Evolutionary conservation across 2,888 invertebrate species (phyloP).

Genomic region (Isoperla grammatica): DNA sequence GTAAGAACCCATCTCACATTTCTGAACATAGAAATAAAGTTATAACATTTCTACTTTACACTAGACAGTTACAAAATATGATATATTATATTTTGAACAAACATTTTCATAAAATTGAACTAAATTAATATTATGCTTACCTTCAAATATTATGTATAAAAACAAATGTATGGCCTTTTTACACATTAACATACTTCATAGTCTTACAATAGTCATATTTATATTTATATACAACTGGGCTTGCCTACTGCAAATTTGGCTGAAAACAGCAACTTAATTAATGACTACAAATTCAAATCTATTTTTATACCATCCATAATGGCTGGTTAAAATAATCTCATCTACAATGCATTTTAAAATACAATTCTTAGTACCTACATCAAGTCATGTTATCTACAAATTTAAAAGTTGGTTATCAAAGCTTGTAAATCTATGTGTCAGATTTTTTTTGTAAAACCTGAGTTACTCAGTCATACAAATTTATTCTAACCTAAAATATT

Average conservation of each 20-base stretch:
- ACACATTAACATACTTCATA: too few relatives aligned
- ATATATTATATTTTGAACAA: too few relatives aligned
- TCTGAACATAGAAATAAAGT: too few relatives aligned
- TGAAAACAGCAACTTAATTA: slow-evolving; percentile 9
- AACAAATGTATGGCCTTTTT: too few relatives aligned
- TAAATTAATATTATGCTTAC: too few relatives aligned
- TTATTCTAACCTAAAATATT: background rate
- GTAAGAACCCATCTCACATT: too few relatives aligned
- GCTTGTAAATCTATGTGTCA: slow-evolving; percentile 11
- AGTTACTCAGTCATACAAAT: slow-evolving; percentile 15
- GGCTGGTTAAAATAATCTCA: background rate
- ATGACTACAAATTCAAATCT: slow-evolving; percentile 8
- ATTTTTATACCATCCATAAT: background rate
- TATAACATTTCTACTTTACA: too few relatives aligned
- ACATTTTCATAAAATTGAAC: too few relatives aligned
- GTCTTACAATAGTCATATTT: too few relatives aligned
- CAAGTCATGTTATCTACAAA: slow-evolving; percentile 2
- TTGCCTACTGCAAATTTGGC: slow-evolving; percentile 4
- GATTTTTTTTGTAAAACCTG: slow-evolving; percentile 9
- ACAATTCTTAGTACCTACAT: background rate
- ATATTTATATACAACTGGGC: too few relatives aligned
- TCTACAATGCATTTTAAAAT: background rate
- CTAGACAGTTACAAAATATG: too few relatives aligned
- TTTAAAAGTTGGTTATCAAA: slow-evolving; percentile 6
- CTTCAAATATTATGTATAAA: too few relatives aligned